Conservation (phyloP, 2,888 invertebrate species). For the Kryphioiulus occultus region DNA sequence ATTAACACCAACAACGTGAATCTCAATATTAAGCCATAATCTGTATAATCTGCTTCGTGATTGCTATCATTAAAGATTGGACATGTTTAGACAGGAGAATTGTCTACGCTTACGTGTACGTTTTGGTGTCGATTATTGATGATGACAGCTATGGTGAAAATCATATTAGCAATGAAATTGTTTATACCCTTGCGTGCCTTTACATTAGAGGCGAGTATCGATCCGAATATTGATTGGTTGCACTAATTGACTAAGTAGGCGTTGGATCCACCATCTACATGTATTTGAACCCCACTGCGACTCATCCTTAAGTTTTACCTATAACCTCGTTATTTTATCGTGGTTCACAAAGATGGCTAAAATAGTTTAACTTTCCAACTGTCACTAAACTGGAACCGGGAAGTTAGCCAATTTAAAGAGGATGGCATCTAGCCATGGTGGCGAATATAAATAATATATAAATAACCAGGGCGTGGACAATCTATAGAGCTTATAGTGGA, state of each 20-base stretch:
- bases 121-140: conserved; percentile 4
- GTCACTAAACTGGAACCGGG: neutral
- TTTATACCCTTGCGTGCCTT: neutral
- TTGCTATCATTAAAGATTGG: neutral
- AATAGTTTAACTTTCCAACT: too few relatives aligned
- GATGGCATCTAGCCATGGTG: neutral
- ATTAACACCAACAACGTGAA: neutral
- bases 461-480: too few relatives aligned
- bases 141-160: neutral
- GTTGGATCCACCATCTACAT: too few relatives aligned
- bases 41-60: neutral
- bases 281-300: too few relatives aligned
- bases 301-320: too few relatives aligned
- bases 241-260: too few relatives aligned
- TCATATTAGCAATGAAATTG: neutral
- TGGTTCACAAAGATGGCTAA: too few relatives aligned
- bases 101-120: neutral
- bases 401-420: neutral
- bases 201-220: neutral
- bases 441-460: neutral
- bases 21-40: conserved; percentile 11
- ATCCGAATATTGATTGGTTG: neutral
- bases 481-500: too few relatives aligned
- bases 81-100: neutral
- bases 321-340: too few relatives aligned